A percentile compares a stretch with the other conserved stretches of the same genome.
These are phyloP conservation scores for Phoebastria nigripes DNA, from an alignment of 2,797 vertebrate species.

Conservation along the genomic window DNA sequence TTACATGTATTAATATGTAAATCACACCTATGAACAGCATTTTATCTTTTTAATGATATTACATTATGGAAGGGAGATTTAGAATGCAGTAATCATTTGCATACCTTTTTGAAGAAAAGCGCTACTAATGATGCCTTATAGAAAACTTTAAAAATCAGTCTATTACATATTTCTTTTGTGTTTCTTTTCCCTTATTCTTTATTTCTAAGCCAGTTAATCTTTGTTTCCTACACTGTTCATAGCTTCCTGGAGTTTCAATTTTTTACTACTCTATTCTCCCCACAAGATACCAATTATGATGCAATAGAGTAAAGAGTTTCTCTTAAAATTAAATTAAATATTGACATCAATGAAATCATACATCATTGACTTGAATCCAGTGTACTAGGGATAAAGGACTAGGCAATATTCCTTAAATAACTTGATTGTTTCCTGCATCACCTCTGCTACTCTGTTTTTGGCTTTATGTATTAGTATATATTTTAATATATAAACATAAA, in stretches of 20 bases:
- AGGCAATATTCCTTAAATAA: neutral
- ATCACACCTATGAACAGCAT: neutral
- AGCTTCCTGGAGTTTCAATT: neutral
- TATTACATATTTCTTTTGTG: neutral
- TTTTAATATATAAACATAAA: neutral
- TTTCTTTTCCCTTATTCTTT: neutral
- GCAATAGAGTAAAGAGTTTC: neutral
- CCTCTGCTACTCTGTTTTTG: neutral
- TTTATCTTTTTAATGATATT: constrained; percentile 5
- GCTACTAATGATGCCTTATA: neutral
- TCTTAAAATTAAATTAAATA: constrained; percentile 6
- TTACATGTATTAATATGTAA: constrained; percentile 31
- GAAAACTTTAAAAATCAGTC: neutral
- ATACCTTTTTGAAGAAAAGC: neutral
- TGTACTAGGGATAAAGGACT: neutral
- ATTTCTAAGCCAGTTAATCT: neutral
- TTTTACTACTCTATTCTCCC: neutral
- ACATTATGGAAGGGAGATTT: neutral
- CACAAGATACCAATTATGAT: neutral
- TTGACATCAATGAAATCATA: neutral
- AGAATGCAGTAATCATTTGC: neutral
- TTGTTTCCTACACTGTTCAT: neutral
- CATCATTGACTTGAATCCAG: neutral
- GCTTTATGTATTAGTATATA: neutral
- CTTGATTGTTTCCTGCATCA: neutral